Conservation (phyloP, 2,888 invertebrate species). For the Habrosyne pyritoides region DNA sequence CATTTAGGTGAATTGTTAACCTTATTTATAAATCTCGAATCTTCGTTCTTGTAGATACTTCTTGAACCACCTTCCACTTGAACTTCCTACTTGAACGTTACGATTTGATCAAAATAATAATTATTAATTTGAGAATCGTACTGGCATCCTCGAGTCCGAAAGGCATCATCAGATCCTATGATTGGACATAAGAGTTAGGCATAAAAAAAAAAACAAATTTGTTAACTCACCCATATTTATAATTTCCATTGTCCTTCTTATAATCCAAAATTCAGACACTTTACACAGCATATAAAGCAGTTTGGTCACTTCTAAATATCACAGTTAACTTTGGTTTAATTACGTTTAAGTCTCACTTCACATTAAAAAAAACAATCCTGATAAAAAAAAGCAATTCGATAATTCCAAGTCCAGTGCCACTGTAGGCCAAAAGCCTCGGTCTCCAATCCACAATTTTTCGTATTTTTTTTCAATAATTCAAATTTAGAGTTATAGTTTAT, state of each 20-base stretch:
- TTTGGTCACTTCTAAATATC: constrained; percentile 18
- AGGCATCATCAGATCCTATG: too few species aligned
- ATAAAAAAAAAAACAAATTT: constrained; percentile 11
- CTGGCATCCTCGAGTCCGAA: too few species aligned
- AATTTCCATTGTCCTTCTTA: constrained; percentile 16
- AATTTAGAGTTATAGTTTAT: background rate
- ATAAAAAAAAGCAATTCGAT: too few species aligned
- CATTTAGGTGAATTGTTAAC: too few species aligned
- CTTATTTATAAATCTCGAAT: too few species aligned
- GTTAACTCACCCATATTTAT: constrained; percentile 40
- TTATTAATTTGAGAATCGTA: too few species aligned
- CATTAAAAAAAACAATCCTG: background rate
- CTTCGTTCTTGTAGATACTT: too few species aligned
- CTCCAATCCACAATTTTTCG: background rate
- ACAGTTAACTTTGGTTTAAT: constrained; percentile 34
- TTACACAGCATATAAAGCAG: constrained; percentile 8
- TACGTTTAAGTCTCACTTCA: constrained; percentile 19
- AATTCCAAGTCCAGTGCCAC: too few species aligned
- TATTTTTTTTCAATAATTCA: background rate
- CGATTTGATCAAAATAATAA: too few species aligned
- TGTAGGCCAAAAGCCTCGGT: background rate
- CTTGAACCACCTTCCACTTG: too few species aligned
- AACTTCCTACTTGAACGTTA: too few species aligned
- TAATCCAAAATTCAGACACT: background rate
- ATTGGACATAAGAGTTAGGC: too few species aligned